A percentile compares a stretch with the other conserved stretches of the same genome.
phyloP scores from a whole-genome alignment of 1,140 invertebrate genomes.

The Nebria ingens region DNA sequence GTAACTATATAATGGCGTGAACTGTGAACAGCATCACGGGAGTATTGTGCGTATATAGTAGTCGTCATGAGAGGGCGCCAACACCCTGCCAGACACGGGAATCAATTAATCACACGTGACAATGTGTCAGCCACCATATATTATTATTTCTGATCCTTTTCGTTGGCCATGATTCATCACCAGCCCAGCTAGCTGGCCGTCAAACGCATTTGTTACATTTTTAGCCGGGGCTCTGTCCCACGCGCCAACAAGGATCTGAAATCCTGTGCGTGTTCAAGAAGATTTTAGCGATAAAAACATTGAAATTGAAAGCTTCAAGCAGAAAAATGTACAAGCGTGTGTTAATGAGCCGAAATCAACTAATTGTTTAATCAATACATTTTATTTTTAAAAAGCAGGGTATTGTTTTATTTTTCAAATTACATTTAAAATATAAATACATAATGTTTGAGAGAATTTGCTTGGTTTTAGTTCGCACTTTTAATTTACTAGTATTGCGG shows the following conservation, averaged over 20 bases:
- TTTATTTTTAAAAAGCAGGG: too few species aligned
- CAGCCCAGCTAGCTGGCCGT: background rate
- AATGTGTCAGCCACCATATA: constrained; percentile 19
- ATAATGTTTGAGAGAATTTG: too few species aligned
- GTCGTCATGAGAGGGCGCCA: background rate
- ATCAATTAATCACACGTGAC: constrained; percentile 19
- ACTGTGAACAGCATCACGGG: background rate
- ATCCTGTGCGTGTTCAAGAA: background rate
- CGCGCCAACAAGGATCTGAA: background rate
- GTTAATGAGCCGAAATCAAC: too few species aligned
- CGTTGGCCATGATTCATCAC: background rate
- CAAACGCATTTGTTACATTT: constrained; percentile 9
- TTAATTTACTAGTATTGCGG: too few species aligned
- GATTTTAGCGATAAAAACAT: constrained; percentile 3
- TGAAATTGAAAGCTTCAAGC: too few species aligned
- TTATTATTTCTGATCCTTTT: constrained; percentile 16
- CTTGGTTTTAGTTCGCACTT: too few species aligned
- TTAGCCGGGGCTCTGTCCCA: too few species aligned
- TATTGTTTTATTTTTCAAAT: too few species aligned
- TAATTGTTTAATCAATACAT: too few species aligned
- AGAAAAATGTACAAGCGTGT: too few species aligned
- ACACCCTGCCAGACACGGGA: background rate
- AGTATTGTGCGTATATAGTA: background rate
- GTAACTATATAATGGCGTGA: background rate
- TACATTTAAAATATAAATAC: too few species aligned